Conservation (phyloP, 2,797 vertebrate species). For the Coluber constrictor region DNA sequence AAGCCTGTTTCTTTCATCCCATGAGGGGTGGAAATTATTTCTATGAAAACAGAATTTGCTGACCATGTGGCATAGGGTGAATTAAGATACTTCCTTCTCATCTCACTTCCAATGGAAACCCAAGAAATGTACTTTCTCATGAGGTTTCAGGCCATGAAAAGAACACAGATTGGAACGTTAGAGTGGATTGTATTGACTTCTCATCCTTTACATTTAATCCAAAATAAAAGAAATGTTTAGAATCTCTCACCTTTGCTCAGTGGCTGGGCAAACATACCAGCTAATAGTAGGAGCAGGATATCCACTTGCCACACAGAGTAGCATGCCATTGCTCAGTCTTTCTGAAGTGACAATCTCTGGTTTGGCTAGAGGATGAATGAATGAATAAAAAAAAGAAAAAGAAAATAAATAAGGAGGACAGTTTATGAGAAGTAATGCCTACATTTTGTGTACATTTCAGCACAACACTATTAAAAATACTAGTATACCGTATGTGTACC, state of each 20-base stretch:
- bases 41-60: neutral
- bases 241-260: slow-evolving; percentile 82
- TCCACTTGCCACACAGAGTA: slow-evolving; percentile 89
- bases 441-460: slow-evolving; percentile 5
- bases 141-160: neutral
- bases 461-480: neutral
- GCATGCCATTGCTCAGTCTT: slow-evolving; percentile 82
- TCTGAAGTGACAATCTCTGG: slow-evolving; percentile 86
- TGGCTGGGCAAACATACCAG: slow-evolving; percentile 91
- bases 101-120: neutral
- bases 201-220: neutral
- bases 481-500: neutral
- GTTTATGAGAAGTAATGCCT: neutral
- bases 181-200: neutral
- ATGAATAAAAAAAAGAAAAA: neutral
- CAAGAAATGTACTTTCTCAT: neutral
- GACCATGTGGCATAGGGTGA: too few species aligned
- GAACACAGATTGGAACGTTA: neutral
- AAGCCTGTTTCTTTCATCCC: too few species aligned
- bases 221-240: neutral
- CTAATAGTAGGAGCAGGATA: slow-evolving; percentile 90
- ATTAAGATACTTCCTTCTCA: neutral
- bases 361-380: slow-evolving; percentile 77
- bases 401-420: slow-evolving; percentile 37
- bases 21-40: neutral